Conservation (phyloP, 2,888 invertebrate genomes). For the Stenolophus ochropezus region DNA sequence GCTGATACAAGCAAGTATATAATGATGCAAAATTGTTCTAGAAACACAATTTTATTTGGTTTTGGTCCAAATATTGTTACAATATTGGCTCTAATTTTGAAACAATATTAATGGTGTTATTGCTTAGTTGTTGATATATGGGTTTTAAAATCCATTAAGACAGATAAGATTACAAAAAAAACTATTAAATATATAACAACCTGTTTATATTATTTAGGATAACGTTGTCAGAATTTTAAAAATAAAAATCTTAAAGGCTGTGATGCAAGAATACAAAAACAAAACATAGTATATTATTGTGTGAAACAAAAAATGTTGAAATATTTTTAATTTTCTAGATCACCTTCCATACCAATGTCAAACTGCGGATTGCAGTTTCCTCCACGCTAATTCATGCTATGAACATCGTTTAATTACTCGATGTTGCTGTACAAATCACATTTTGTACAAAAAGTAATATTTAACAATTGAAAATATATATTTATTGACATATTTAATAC, state of each 20-base stretch:
- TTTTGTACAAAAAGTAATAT: conserved; percentile 50
- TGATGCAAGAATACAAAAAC: too few species aligned
- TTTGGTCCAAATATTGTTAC: background rate
- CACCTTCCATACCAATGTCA: conserved; percentile 78
- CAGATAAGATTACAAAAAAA: background rate
- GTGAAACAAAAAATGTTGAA: too few species aligned
- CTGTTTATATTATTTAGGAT: too few species aligned
- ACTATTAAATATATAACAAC: background rate
- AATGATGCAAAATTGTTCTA: conserved; percentile 7
- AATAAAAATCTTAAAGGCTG: too few species aligned
- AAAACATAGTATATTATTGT: too few species aligned
- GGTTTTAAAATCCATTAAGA: background rate
- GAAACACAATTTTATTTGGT: conserved; percentile 2
- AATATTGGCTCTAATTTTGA: background rate
- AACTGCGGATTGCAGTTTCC: conserved; percentile 81
- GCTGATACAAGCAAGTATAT: conserved; percentile 15
- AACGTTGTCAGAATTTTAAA: too few species aligned
- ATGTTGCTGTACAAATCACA: conserved; percentile 78
- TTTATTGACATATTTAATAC: conserved; percentile 53
- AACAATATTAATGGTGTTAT: background rate
- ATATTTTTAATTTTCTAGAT: conserved; percentile 70
- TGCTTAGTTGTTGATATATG: background rate
- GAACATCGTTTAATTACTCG: conserved; percentile 83
- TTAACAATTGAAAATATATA: conserved; percentile 57
- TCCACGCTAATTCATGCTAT: conserved; percentile 84